phyloP scores from a whole-genome alignment of 2,888 invertebrate genomes.

The Diarsia brunnea region DNA sequence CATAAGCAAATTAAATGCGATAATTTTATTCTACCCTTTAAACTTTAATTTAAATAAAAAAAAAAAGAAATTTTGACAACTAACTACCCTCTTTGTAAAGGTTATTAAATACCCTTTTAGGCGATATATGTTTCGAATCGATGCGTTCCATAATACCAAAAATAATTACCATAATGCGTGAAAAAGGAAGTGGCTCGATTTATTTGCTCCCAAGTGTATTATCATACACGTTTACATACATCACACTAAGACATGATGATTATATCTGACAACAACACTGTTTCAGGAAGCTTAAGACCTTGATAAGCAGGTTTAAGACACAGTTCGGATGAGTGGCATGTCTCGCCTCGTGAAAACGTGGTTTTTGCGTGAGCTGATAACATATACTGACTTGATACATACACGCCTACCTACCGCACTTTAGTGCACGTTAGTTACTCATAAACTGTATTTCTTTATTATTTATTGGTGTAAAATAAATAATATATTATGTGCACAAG shows the following conservation, averaged over 20 bases:
- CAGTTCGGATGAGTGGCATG: neutral
- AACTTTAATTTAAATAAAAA: too few relatives aligned
- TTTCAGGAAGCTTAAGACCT: neutral
- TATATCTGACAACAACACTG: slow-evolving; percentile 10
- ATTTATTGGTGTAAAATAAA: neutral
- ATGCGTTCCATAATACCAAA: too few relatives aligned
- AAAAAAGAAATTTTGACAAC: too few relatives aligned
- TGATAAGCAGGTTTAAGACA: neutral
- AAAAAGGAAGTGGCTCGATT: too few relatives aligned
- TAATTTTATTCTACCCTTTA: too few relatives aligned
- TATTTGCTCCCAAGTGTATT: too few relatives aligned
- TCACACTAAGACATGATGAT: neutral
- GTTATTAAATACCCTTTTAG: too few relatives aligned
- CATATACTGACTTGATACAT: neutral
- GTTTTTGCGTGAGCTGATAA: slow-evolving; percentile 2
- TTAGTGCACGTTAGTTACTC: neutral
- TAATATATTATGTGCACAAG: neutral
- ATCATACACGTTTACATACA: neutral
- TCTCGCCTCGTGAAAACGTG: neutral
- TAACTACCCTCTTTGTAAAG: too few relatives aligned
- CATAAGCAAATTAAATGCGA: too few relatives aligned
- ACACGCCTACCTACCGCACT: neutral
- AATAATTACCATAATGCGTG: too few relatives aligned
- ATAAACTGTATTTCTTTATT: too few relatives aligned
- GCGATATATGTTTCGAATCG: too few relatives aligned